Evolutionary conservation across 1,140 invertebrate species (phyloP).

Genomic region (Diplogasteroides magnus): DNA sequence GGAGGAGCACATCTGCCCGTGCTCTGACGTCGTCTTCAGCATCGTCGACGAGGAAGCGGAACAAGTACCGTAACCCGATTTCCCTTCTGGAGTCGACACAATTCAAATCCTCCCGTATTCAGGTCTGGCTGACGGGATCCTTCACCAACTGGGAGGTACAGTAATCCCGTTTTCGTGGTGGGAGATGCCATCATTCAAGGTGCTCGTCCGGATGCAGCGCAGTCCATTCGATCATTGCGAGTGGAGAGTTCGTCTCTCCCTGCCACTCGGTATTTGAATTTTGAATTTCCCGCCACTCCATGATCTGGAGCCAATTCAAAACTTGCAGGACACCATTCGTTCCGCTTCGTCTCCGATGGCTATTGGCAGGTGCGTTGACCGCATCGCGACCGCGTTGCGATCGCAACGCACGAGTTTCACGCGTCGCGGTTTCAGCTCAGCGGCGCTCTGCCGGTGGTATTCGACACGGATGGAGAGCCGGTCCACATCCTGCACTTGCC

Average conservation of each 20-base stretch:
- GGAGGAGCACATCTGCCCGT: neutral
- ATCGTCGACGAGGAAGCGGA: neutral
- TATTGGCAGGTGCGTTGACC: neutral
- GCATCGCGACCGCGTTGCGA: neutral
- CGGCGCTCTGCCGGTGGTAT: too few relatives aligned
- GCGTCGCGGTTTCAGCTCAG: too few relatives aligned
- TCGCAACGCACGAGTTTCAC: too few relatives aligned
- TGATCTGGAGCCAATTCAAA: too few relatives aligned
- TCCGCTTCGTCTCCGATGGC: neutral
- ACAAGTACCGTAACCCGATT: neutral
- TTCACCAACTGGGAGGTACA: neutral
- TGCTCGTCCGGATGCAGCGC: neutral
- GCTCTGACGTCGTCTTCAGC: neutral
- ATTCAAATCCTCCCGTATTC: neutral
- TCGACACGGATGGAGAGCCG: too few relatives aligned
- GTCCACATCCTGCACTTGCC: too few relatives aligned
- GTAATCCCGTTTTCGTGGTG: too few relatives aligned
- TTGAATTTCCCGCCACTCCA: too few relatives aligned
- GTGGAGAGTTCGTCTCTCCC: neutral
- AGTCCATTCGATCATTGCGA: neutral
- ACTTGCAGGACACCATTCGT: neutral
- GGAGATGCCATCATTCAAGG: too few relatives aligned
- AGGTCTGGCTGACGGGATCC: neutral
- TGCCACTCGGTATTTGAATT: neutral
- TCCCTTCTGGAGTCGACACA: too few relatives aligned